Evolutionary conservation across 2,797 vertebrate genomes (phyloP).

Genomic region (Glyptemys insculpta): DNA sequence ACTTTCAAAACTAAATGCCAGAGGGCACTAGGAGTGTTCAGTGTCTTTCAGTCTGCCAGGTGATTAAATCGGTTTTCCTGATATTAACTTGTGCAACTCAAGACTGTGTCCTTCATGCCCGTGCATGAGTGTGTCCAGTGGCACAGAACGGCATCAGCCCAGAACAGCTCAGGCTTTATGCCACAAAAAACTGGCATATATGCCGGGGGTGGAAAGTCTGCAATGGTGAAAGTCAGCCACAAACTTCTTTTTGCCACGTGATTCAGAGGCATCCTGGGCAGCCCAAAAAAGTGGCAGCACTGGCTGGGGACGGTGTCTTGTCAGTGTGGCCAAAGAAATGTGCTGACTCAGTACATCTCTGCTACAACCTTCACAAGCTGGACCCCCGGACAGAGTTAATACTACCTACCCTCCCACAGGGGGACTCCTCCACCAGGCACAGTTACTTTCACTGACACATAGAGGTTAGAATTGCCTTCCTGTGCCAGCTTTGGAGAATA

Average conservation of each 20-base stretch:
- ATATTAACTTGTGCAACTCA: not conserved
- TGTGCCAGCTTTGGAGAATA: not conserved
- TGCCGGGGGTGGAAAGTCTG: not conserved
- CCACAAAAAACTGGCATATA: not conserved
- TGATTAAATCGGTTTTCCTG: not conserved
- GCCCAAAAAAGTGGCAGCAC: not conserved
- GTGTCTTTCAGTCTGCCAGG: not conserved
- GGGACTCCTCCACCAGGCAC: not conserved
- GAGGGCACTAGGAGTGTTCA: not conserved
- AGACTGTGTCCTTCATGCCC: not conserved
- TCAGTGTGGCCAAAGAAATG: not conserved
- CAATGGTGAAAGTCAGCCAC: not conserved
- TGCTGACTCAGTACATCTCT: not conserved
- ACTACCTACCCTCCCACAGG: not conserved
- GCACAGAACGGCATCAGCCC: not conserved
- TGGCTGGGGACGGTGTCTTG: not conserved
- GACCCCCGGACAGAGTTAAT: not conserved
- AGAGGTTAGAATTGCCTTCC: not conserved
- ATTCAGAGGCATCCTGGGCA: not conserved
- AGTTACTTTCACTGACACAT: not conserved
- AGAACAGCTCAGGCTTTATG: not conserved
- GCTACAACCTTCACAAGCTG: not conserved
- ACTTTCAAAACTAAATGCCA: not conserved
- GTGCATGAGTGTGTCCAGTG: not conserved
- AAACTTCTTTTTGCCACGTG: not conserved